Evolutionary conservation across 2,888 invertebrate genomes (phyloP).

Genomic region (Harpalus rubripes): DNA sequence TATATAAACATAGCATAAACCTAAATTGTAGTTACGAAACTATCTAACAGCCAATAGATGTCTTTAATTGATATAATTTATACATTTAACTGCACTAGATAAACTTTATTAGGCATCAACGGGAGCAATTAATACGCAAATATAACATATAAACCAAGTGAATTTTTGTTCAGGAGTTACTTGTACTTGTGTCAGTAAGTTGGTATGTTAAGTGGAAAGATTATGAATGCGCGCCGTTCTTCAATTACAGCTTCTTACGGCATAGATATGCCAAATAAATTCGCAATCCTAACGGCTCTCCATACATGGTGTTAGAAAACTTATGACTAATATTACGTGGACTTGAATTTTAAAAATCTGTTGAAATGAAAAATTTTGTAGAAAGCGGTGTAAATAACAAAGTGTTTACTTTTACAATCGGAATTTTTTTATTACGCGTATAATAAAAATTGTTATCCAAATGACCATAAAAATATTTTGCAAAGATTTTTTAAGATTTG

Average conservation of each 20-base stretch:
- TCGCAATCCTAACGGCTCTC: conserved; percentile 45
- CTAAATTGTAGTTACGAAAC: conserved; percentile 41
- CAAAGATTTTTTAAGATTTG: neutral
- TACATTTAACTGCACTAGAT: conserved; percentile 47
- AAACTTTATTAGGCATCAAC: conserved; percentile 28
- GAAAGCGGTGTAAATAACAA: conserved; percentile 10
- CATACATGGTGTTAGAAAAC: conserved; percentile 25
- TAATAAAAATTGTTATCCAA: neutral
- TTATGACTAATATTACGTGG: conserved; percentile 30
- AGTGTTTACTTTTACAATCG: neutral
- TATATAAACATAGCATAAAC: conserved; percentile 34
- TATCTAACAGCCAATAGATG: conserved; percentile 36
- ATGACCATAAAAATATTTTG: neutral
- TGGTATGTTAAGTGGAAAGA: conserved; percentile 48
- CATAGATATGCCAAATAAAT: conserved; percentile 45
- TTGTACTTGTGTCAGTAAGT: conserved; percentile 42
- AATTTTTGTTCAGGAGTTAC: conserved; percentile 26
- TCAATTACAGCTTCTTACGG: conserved; percentile 29
- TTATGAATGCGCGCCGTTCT: conserved; percentile 40
- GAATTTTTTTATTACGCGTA: neutral
- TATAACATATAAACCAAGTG: conserved; percentile 9
- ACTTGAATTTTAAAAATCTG: neutral
- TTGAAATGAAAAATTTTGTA: conserved; percentile 10
- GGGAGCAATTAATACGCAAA: conserved; percentile 51
- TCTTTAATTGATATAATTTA: conserved; percentile 49